Evolutionary conservation across 2,888 invertebrate species (phyloP), one percentile per base, ranked within the genome.

Genomic region (Ormyrus nitidulus): DNA sequence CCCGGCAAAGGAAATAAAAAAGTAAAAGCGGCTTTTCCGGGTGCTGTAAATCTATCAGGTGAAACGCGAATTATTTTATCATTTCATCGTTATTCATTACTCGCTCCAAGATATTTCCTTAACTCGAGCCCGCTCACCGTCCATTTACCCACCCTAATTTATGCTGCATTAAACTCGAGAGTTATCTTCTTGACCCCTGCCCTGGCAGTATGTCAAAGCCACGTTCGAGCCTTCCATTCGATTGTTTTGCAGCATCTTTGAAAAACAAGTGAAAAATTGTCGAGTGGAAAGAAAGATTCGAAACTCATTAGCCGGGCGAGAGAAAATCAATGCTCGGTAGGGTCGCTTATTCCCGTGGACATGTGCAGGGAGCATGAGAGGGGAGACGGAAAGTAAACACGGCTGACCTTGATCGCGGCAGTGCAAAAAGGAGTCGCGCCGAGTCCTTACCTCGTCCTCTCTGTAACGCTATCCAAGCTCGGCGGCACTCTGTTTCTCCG

Each of bases 21-120:
- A 51, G 51, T 9, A 51, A 51, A 51, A 10, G 51, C 10, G 9
- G 51, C 51, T 51, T 10, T 51, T 10, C 7, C 51, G 9, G 51
- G 10, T 5, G 19, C 8, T 9, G 7, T 44, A 44, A 48, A 48
- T 64, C 48, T 46, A 64, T 64, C n/a, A n/a, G 11, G 11, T 46
- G 48, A 48, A n/a, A 34, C n/a, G 48, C 8, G 64, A 44, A 64
- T 48, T 64, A n/a, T 64, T 64, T 64, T 64, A 64, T 64, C 64
- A 64, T 64, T 48, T 64, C 64, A 64, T 64, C 64, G 64, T 64
- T 64, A 64, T 64, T 64, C 64, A 64, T 64, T 64, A 64, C 48
- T n/a, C 46, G 46, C 46, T n/a, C 46, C 46, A n/a, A 64, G 64
- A 64, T 46, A 64, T 64, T 64, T 46, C 48, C 64, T 8, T 46